Evolutionary conservation across 2,888 invertebrate genomes (phyloP).

Genomic region (Epistrophe grossulariae): DNA sequence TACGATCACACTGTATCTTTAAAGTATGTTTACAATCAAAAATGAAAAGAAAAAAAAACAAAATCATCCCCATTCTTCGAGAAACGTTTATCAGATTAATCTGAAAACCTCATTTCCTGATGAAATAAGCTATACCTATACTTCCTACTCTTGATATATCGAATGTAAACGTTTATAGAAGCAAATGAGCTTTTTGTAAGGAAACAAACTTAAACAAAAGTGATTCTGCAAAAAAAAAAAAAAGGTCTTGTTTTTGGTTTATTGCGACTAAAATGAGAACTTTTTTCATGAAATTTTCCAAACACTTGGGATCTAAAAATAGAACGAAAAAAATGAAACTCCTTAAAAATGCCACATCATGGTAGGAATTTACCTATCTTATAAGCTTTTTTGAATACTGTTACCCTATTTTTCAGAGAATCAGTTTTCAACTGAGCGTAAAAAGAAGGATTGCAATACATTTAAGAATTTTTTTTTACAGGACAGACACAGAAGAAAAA

Average conservation of each 20-base stretch:
- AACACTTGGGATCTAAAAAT: not conserved
- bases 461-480: slow-evolving; percentile 28
- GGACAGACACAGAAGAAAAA: slow-evolving; percentile 35
- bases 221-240: slow-evolving; percentile 2
- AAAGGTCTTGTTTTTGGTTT: not conserved
- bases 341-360: not conserved
- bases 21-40: not conserved
- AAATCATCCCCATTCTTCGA: not conserved
- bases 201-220: slow-evolving; percentile 12
- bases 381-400: not conserved
- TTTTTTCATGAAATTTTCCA: not conserved
- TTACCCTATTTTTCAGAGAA: slow-evolving; percentile 32
- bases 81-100: not conserved
- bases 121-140: not conserved
- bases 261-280: not conserved
- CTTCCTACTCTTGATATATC: not conserved
- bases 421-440: slow-evolving; percentile 40
- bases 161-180: not conserved
- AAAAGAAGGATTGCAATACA: slow-evolving; percentile 43
- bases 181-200: not conserved
- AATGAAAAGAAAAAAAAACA: not conserved
- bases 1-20: no score
- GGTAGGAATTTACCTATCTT: not conserved
- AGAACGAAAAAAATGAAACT: not conserved
- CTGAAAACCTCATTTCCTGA: not conserved